These are phyloP conservation scores for Bedellia somnulentella DNA, from an alignment of 2,888 invertebrate genomes.

Conservation along the genomic window DNA sequence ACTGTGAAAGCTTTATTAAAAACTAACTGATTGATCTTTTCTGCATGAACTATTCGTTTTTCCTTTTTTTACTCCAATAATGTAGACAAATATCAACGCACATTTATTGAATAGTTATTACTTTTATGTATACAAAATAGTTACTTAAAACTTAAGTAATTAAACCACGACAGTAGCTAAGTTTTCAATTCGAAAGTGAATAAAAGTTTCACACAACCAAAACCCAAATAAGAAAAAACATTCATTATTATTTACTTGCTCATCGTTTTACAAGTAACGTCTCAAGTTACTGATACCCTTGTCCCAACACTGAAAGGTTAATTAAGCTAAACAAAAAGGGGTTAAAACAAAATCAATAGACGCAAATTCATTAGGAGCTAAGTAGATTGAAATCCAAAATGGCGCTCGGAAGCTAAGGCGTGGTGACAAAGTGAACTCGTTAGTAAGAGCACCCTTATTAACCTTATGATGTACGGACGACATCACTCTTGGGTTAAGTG, in stretches of 20 bases:
- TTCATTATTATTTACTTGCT: neutral
- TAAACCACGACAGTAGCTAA: too few relatives aligned
- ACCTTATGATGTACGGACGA: constrained; percentile 60
- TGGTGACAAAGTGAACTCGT: constrained; percentile 60
- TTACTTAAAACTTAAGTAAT: too few relatives aligned
- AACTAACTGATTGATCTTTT: too few relatives aligned
- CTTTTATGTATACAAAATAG: too few relatives aligned
- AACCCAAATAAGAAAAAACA: too few relatives aligned
- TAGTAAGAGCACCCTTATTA: constrained; percentile 63
- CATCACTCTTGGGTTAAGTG: constrained; percentile 39
- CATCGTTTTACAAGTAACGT: constrained; percentile 1
- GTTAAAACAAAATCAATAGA: constrained; percentile 61
- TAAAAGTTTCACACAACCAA: too few relatives aligned
- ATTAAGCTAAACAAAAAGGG: constrained; percentile 61
- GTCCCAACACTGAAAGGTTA: constrained; percentile 51
- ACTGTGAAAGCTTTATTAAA: too few relatives aligned
- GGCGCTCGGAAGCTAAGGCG: constrained; percentile 47
- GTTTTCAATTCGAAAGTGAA: too few relatives aligned
- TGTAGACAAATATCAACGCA: too few relatives aligned
- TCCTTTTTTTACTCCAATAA: too few relatives aligned
- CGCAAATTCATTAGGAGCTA: constrained; percentile 59
- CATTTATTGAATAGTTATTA: too few relatives aligned
- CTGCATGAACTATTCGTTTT: too few relatives aligned
- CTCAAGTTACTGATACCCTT: constrained; percentile 12
- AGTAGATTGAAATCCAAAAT: constrained; percentile 60